Percentiles rank a stretch among this genome's conserved stretches.
phyloP scores from a whole-genome alignment of 2,797 vertebrate genomes.

The Neoniphon sammara region DNA sequence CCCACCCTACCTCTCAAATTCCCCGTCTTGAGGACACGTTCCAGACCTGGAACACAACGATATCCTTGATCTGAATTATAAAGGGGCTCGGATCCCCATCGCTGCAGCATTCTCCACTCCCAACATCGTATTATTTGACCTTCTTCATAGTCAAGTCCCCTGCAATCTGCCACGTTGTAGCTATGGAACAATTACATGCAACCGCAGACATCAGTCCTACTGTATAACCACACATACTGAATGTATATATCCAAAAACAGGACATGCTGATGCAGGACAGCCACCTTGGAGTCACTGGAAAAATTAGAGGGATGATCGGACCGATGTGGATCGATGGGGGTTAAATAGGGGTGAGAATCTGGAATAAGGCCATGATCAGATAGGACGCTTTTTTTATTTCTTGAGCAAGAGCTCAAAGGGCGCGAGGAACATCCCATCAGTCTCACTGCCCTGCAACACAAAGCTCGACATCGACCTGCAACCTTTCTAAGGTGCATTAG shows the following conservation, averaged over 20 bases:
- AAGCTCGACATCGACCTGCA: too few species aligned
- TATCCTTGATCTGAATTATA: conserved; percentile 47
- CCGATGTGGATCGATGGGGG: not conserved
- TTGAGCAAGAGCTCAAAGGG: conserved; percentile 6
- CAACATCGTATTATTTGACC: not conserved
- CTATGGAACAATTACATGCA: conserved; percentile 25
- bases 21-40: conserved; percentile 41
- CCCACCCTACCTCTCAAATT: conserved; percentile 56
- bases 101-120: conserved; percentile 58
- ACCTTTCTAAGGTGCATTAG: too few species aligned
- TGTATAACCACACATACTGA: conserved; percentile 70
- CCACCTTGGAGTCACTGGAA: conserved; percentile 45
- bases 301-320: conserved; percentile 4
- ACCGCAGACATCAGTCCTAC: conserved; percentile 39
- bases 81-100: conserved; percentile 22
- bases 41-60: conserved; percentile 13
- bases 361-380: not conserved
- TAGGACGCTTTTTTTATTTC: not conserved
- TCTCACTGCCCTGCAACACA: too few species aligned
- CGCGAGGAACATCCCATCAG: too few species aligned
- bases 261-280: conserved; percentile 17
- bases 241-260: conserved; percentile 64
- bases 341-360: not conserved
- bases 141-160: conserved; percentile 24
- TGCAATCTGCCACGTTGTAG: conserved; percentile 42